Base-by-base conservation (phyloP, 2,888 invertebrate genomes). In the Baronia brevicornis region DNA sequence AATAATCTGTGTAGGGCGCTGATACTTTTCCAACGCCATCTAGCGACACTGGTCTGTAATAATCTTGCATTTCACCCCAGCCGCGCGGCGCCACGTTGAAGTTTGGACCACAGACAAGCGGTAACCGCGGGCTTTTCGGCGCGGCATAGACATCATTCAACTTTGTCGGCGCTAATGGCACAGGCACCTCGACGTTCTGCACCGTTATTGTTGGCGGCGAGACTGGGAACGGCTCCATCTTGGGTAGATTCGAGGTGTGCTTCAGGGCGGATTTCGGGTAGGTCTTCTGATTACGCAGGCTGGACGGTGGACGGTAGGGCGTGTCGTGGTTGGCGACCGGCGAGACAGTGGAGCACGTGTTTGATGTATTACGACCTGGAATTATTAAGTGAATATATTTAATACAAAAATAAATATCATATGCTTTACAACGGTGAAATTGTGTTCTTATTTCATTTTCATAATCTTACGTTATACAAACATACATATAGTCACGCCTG, bases 61-160 rank as follows among this genome's bases (percentile, higher is more conserved):
- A 88, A 26, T 89, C 86, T 46, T 87, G 86, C 49, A 86, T 86
- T 48, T 90, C 87, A 6, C 89, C 89, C 93, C 95, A 95, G 1
- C 94, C 94, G 15, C 94, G 87, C 3, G 95, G 91, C 15, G 93
- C 92, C 0, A 92, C 93, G 52, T 95, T 95, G 70, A 93, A 95
- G 55, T 92, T 93, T 11, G 87, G 86, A 19, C 86, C 79, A 44
- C 60, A 70, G 31, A 79, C 75, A 17, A 84, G 48, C 1, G 79
- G 73, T 27, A 77, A 33, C 5, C 77, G 58, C 2, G 78, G 77
- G 39, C 79, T 75, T 41, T 74, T 72, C 1, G 84, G 80, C 2
- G 84, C 60, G 6, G 84, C 77, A 37, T 77, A 84, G 1, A 84
- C 80, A 46, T 82, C 84, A 34, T 82, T 85, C 26, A 85, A 32